phyloP scores from a whole-genome alignment of 2,888 invertebrate species.

The Brachypterus glaber region DNA sequence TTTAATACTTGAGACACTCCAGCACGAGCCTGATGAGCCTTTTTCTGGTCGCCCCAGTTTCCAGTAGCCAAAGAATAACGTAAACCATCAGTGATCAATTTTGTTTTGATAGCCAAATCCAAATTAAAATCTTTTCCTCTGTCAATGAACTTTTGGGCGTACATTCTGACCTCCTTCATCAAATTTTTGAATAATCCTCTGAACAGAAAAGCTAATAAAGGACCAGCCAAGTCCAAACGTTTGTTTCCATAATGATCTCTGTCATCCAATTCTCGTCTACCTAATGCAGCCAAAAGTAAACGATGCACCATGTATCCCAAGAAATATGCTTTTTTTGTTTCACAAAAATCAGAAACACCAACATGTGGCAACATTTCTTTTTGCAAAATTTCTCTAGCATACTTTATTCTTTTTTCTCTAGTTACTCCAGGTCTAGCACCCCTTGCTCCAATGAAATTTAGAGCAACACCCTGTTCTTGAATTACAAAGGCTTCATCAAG shows the following conservation, averaged over 20 bases:
- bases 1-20: conserved; percentile 92
- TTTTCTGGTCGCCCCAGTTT: conserved; percentile 99
- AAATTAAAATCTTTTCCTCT: conserved; percentile 97
- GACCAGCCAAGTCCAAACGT: conserved; percentile 94
- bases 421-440: conserved; percentile 97
- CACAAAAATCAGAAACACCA: conserved; percentile 98
- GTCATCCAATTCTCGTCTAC: conserved; percentile 95
- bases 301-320: conserved; percentile 99
- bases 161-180: conserved; percentile 95
- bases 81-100: conserved; percentile 95
- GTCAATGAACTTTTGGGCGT: conserved; percentile 98
- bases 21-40: conserved; percentile 96
- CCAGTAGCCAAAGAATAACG: conserved; percentile 98
- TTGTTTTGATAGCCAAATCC: conserved; percentile 92
- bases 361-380: conserved; percentile 99
- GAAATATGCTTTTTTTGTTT: conserved; percentile 99
- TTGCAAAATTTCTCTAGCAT: conserved; percentile 97
- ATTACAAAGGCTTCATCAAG: conserved; percentile 99
- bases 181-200: conserved; percentile 92
- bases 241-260: conserved; percentile 99
- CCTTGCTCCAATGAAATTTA: conserved; percentile 97
- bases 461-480: conserved; percentile 96
- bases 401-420: conserved; percentile 97
- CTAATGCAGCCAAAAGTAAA: conserved; percentile 83
- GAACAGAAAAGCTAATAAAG: conserved; percentile 91